Evolutionary conservation across 2,113 vertebrate species (phyloP).

Genomic region (Hemiscyllium ocellatum): DNA sequence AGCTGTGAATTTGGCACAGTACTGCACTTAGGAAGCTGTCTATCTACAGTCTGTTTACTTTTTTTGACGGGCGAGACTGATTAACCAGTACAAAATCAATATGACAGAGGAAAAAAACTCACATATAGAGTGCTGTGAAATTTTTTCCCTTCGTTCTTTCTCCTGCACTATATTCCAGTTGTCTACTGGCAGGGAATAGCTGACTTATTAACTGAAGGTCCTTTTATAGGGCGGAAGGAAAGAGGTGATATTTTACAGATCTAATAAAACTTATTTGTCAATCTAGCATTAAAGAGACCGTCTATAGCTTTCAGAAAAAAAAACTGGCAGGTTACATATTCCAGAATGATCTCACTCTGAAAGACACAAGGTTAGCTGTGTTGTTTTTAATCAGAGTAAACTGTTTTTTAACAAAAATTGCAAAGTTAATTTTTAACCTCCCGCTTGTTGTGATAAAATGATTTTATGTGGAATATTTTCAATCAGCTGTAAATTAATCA

Average conservation of each 20-base stretch:
- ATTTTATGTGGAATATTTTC: background rate
- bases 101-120: slow-evolving; percentile 5
- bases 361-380: slow-evolving; percentile 18
- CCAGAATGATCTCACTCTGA: slow-evolving; percentile 26
- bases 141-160: background rate
- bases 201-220: slow-evolving; percentile 33
- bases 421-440: background rate
- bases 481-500: slow-evolving; percentile 9
- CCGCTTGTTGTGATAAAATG: background rate
- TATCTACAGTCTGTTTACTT: slow-evolving; percentile 34
- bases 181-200: background rate
- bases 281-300: slow-evolving; percentile 11
- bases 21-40: slow-evolving; percentile 35
- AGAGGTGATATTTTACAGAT: slow-evolving; percentile 35
- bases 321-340: background rate
- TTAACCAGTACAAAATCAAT: slow-evolving; percentile 37
- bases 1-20: slow-evolving; percentile 31
- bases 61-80: slow-evolving; percentile 17
- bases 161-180: slow-evolving; percentile 1
- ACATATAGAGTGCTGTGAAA: background rate
- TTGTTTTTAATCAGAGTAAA: slow-evolving; percentile 15
- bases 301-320: slow-evolving; percentile 1
- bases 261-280: slow-evolving; percentile 17
- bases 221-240: slow-evolving; percentile 17
- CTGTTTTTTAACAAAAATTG: background rate